phyloP scores from a whole-genome alignment of 2,797 vertebrate genomes.

The Tapera naevia region DNA sequence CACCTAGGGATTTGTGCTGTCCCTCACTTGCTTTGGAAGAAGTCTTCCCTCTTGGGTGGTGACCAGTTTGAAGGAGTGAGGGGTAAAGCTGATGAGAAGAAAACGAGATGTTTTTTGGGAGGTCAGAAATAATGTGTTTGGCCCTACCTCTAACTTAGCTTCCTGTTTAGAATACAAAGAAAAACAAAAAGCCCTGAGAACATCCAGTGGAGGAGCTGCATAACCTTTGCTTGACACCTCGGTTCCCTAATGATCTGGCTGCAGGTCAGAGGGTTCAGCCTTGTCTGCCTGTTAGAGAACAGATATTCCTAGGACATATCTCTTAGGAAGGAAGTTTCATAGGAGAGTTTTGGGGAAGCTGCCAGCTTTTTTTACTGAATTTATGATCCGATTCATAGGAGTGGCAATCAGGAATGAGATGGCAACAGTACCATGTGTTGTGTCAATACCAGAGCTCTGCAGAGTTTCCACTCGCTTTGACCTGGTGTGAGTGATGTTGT shows the following conservation, averaged over 20 bases:
- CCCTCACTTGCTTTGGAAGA: neutral
- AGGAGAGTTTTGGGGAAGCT: neutral
- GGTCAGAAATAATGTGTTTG: neutral
- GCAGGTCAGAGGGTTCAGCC: neutral
- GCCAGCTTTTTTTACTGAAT: neutral
- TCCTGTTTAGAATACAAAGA: neutral
- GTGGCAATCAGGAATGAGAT: neutral
- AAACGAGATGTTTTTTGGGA: neutral
- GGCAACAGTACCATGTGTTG: neutral
- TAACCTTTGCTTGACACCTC: neutral
- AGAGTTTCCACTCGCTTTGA: neutral
- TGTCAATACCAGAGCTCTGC: neutral
- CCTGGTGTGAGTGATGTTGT: neutral
- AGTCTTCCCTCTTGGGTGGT: neutral
- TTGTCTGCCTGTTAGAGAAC: neutral
- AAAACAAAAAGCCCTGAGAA: neutral
- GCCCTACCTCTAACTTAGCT: neutral
- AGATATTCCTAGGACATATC: neutral
- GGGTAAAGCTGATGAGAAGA: neutral
- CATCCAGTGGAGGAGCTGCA: neutral
- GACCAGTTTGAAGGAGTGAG: neutral
- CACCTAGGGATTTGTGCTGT: neutral
- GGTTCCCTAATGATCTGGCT: neutral
- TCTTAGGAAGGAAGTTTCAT: neutral
- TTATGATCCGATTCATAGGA: fast-evolving